phyloP scores from a whole-genome alignment of 2,888 invertebrate genomes.

The Baccha elongata region DNA sequence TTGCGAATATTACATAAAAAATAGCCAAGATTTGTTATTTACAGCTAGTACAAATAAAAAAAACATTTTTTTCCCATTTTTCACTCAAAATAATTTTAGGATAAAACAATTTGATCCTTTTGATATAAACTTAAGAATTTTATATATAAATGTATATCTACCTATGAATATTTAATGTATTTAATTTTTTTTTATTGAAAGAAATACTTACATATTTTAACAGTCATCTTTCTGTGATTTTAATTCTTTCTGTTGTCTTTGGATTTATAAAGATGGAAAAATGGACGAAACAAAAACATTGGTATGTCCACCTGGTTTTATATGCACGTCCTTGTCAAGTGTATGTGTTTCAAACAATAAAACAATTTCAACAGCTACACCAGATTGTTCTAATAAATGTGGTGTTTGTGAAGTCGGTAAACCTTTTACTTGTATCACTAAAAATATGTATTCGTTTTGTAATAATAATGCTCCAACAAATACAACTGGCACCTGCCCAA shows the following conservation, averaged over 20 bases:
- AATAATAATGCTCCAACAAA: background rate
- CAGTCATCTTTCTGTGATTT: background rate
- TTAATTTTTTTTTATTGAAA: background rate
- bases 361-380: background rate
- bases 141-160: no score
- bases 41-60: no score
- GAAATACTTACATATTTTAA: background rate
- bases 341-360: constrained; percentile 74
- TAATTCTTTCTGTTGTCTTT: background rate
- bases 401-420: constrained; percentile 1
- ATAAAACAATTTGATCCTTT: no score
- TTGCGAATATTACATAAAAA: no score
- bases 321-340: constrained; percentile 74
- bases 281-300: constrained; percentile 25
- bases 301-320: constrained; percentile 73
- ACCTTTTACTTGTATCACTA: constrained; percentile 76
- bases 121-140: no score
- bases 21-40: no score
- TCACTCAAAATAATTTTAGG: no score
- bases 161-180: no score
- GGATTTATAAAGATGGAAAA: constrained; percentile 32
- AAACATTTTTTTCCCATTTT: no score
- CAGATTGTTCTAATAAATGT: background rate
- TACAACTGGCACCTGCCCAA: constrained; percentile 65
- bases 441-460: constrained; percentile 76